Evolutionary conservation across 2,113 vertebrate genomes (phyloP).

Genomic region (Emydura subglobosa): DNA sequence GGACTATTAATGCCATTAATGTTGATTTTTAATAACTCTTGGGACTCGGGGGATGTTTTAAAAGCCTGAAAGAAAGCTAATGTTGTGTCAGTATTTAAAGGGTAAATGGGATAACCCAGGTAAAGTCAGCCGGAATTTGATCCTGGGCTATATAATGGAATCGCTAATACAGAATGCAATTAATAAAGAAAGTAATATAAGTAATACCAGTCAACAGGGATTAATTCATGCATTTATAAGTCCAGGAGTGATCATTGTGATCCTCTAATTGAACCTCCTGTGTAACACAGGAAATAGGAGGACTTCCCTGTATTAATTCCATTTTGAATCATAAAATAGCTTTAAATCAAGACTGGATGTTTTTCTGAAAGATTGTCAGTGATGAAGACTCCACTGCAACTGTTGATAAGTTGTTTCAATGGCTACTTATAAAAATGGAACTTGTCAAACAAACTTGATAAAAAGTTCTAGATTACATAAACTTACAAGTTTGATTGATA

Average conservation of each 20-base stretch:
- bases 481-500: constrained; percentile 66
- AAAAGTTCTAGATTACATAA: not conserved
- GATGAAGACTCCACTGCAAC: too few species aligned
- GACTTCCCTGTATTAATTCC: too few species aligned
- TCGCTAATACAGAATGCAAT: constrained; percentile 30
- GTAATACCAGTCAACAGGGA: constrained; percentile 49
- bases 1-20: not conserved
- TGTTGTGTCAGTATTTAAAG: not conserved
- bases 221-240: constrained; percentile 6
- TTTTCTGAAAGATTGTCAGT: too few species aligned
- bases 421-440: constrained; percentile 8
- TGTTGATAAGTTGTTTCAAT: too few species aligned
- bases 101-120: not conserved
- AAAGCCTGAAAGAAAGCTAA: not conserved
- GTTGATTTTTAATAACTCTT: not conserved
- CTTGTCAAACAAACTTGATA: constrained; percentile 63
- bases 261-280: too few species aligned
- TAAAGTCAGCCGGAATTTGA: constrained; percentile 49
- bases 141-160: constrained; percentile 44
- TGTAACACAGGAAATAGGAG: too few species aligned
- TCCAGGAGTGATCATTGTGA: too few species aligned
- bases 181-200: constrained; percentile 48
- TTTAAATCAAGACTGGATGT: too few species aligned
- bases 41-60: not conserved
- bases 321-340: too few species aligned